phyloP scores from a whole-genome alignment of 2,113 vertebrate species.

The Symphodus melops region DNA sequence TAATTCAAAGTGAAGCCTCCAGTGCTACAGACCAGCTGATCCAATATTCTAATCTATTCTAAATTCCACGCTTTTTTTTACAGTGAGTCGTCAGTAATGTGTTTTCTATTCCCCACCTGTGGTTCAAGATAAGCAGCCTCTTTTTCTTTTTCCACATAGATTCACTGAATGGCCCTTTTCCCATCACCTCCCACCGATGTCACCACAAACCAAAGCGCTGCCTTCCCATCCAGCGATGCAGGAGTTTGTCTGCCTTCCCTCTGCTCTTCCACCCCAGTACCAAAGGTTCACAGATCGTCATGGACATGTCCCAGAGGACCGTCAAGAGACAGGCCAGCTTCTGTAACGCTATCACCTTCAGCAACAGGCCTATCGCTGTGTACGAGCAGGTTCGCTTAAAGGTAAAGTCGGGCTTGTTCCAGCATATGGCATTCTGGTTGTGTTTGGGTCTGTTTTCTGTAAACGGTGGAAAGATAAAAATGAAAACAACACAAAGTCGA shows the following conservation, averaged over 20 bases:
- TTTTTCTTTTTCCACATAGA: slow-evolving; percentile 78
- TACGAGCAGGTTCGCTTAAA: slow-evolving; percentile 96
- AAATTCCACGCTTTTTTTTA: slow-evolving; percentile 24
- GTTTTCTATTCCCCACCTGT: not conserved
- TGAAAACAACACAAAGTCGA: not conserved
- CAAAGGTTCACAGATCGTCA: slow-evolving; percentile 96
- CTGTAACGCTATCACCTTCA: slow-evolving; percentile 98
- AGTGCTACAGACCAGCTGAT: slow-evolving; percentile 2
- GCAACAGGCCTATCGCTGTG: slow-evolving; percentile 92
- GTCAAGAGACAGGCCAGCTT: slow-evolving; percentile 97
- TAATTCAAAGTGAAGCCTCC: slow-evolving; percentile 11
- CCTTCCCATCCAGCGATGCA: slow-evolving; percentile 85
- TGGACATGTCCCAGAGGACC: slow-evolving; percentile 92
- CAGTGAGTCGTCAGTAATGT: slow-evolving; percentile 7
- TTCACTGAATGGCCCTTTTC: slow-evolving; percentile 90
- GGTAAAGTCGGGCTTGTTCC: slow-evolving; percentile 76
- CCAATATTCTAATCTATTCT: slow-evolving; percentile 26
- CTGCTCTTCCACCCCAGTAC: slow-evolving; percentile 96
- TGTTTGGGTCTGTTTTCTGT: not conserved
- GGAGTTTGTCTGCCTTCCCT: slow-evolving; percentile 86
- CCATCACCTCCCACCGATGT: slow-evolving; percentile 88
- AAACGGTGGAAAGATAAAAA: not conserved
- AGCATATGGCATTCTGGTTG: not conserved
- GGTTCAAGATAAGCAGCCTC: not conserved
- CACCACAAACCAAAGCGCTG: slow-evolving; percentile 95